Percentiles rank a stretch among this genome's conserved stretches.
Conservation (phyloP, 2,888 invertebrate species). For the Cordilura impudica region DNA sequence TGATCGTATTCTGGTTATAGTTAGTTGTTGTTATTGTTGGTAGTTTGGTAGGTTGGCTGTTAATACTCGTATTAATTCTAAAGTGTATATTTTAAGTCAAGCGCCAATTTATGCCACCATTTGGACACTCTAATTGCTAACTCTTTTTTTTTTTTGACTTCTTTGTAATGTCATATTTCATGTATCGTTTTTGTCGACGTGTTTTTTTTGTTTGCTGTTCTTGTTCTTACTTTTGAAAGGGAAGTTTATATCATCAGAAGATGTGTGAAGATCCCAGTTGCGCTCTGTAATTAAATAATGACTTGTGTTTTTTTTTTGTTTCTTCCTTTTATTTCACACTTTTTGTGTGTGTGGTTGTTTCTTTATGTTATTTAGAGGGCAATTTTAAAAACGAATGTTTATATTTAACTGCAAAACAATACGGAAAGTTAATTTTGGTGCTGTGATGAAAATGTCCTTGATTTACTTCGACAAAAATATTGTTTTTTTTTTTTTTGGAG, state of each 20-base stretch:
- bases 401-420: no score
- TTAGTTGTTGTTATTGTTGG: constrained; percentile 4
- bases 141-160: constrained; percentile 38
- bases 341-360: constrained; percentile 30
- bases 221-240: neutral
- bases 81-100: constrained; percentile 9
- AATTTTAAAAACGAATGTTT: neutral
- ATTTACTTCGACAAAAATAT: no score
- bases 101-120: constrained; percentile 62
- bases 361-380: neutral
- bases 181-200: constrained; percentile 8
- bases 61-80: neutral
- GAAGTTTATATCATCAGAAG: constrained; percentile 7
- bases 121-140: constrained; percentile 63
- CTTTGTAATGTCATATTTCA: constrained; percentile 59
- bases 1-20: constrained; percentile 38
- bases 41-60: constrained; percentile 1
- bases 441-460: no score
- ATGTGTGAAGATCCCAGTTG: constrained; percentile 45
- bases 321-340: constrained; percentile 48
- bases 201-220: neutral
- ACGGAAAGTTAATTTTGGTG: no score
- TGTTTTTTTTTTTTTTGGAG: no score
- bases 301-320: constrained; percentile 46
- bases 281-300: constrained; percentile 59